phyloP scores from a whole-genome alignment of 2,113 vertebrate genomes.

The Megaceryle torquata region DNA sequence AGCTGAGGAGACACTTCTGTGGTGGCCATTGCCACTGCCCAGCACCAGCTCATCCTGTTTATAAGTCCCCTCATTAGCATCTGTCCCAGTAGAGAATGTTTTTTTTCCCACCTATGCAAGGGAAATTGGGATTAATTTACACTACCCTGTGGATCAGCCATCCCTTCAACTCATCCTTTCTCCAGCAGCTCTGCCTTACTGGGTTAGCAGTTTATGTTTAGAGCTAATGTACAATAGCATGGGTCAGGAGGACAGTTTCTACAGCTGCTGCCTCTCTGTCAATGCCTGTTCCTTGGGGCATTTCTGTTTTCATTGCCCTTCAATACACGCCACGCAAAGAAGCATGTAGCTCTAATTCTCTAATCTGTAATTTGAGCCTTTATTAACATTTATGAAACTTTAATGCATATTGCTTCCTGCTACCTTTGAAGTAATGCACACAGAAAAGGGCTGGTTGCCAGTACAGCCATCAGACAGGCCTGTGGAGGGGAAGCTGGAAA shows the following conservation, averaged over 20 bases:
- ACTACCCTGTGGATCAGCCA: background rate
- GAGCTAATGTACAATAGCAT: background rate
- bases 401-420: constrained; percentile 37
- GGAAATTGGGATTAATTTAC: background rate
- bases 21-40: background rate
- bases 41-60: background rate
- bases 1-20: background rate
- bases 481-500: background rate
- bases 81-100: background rate
- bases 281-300: background rate
- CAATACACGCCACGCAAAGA: background rate
- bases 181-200: background rate
- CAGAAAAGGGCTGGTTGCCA: background rate
- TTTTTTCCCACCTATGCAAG: background rate
- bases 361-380: constrained; percentile 41
- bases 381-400: constrained; percentile 41
- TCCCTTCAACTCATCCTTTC: background rate
- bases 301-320: background rate
- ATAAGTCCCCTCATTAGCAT: background rate
- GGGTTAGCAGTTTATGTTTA: background rate
- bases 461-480: background rate
- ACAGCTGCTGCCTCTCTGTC: background rate
- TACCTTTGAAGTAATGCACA: background rate
- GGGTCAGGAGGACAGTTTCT: background rate
- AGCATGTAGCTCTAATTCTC: constrained; percentile 12